These are phyloP conservation scores for Monomorium pharaonis DNA, from an alignment of 1,140 invertebrate genomes.

Conservation along the genomic window DNA sequence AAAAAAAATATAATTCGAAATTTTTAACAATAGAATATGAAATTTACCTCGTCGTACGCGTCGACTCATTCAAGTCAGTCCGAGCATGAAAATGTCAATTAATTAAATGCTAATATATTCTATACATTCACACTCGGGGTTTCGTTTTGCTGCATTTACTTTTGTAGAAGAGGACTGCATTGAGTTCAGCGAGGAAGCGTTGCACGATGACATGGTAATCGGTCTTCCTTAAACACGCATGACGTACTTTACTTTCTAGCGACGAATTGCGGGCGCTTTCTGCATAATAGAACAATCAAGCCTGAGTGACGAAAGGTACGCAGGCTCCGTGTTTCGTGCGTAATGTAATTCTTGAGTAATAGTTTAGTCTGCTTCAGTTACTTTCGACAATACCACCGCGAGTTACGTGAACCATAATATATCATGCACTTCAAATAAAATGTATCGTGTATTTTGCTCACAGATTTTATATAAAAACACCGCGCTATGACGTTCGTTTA, in stretches of 20 bases:
- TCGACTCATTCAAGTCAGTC: not conserved
- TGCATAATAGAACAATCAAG: constrained; percentile 66
- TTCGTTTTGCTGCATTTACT: constrained; percentile 40
- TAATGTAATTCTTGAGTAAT: constrained; percentile 63
- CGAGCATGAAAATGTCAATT: constrained; percentile 38
- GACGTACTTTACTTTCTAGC: constrained; percentile 63
- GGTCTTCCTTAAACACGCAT: constrained; percentile 43
- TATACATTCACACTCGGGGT: not conserved
- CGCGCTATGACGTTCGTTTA: constrained; percentile 59
- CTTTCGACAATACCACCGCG: constrained; percentile 14
- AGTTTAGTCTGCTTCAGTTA: constrained; percentile 25
- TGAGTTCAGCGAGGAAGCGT: constrained; percentile 41
- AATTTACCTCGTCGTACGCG: not conserved
- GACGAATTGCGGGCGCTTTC: constrained; percentile 58
- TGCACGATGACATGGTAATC: constrained; percentile 62
- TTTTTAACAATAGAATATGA: not conserved
- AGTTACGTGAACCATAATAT: not conserved
- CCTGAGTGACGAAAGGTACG: constrained; percentile 62
- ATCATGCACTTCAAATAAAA: not conserved
- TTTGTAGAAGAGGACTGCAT: not conserved
- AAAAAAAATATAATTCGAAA: not conserved
- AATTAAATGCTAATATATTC: constrained; percentile 29
- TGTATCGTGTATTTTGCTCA: not conserved
- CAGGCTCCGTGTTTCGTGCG: constrained; percentile 24
- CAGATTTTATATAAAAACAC: not conserved